Evolutionary conservation across 2,797 vertebrate species (phyloP).

Genomic region (Meriones psammophilus): DNA sequence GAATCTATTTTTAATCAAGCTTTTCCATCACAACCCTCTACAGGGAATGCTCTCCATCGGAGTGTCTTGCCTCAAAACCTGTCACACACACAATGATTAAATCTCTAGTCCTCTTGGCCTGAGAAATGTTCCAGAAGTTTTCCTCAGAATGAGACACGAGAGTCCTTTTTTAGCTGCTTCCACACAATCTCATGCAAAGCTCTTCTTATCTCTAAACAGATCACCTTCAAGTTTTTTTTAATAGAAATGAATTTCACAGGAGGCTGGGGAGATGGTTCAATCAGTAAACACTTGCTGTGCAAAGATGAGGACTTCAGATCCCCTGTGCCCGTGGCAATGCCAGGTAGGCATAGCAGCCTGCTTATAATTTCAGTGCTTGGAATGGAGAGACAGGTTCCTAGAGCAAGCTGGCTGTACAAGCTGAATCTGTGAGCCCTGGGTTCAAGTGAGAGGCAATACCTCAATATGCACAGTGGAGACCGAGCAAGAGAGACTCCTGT

Average conservation of each 20-base stretch:
- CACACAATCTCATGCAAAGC: slow-evolving; percentile 25
- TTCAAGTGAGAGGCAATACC: neutral
- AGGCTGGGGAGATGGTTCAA: neutral
- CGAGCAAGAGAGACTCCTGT: neutral
- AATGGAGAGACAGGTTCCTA: neutral
- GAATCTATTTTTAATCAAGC: slow-evolving; percentile 48
- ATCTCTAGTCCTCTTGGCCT: slow-evolving; percentile 16
- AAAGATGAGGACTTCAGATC: neutral
- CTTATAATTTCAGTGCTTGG: neutral
- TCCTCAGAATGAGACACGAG: neutral
- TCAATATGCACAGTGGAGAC: neutral
- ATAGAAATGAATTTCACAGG: slow-evolving; percentile 62
- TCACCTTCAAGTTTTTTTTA: slow-evolving; percentile 35
- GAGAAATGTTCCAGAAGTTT: slow-evolving; percentile 49
- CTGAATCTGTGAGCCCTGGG: neutral
- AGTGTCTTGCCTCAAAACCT: slow-evolving; percentile 12
- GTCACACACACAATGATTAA: neutral
- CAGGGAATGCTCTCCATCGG: neutral
- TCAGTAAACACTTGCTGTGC: neutral
- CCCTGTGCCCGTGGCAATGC: neutral
- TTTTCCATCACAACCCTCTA: slow-evolving; percentile 53
- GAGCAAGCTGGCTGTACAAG: neutral
- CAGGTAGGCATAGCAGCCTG: neutral
- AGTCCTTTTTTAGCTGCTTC: neutral
- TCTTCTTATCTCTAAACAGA: slow-evolving; percentile 63